Evolutionary conservation across 2,797 vertebrate species (phyloP).

Genomic region (Ptychadena robeensis): DNA sequence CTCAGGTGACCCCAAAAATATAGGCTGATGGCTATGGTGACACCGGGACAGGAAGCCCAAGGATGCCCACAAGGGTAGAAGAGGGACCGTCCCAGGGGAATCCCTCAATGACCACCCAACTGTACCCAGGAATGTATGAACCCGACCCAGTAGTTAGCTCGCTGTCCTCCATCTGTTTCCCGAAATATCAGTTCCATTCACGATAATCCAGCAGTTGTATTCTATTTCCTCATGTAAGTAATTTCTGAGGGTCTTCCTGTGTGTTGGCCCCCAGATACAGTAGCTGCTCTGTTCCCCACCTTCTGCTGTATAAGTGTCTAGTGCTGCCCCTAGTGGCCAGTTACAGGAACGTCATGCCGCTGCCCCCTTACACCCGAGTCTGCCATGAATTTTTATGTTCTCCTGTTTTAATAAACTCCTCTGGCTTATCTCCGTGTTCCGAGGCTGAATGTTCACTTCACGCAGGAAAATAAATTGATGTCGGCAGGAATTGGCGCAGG

Average conservation of each 20-base stretch:
- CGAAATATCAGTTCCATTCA: not conserved
- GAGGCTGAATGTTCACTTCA: not conserved
- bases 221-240: not conserved
- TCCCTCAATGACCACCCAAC: too few relatives aligned
- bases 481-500: not conserved
- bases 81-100: too few relatives aligned
- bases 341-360: not conserved
- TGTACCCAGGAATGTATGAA: too few relatives aligned
- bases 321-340: not conserved
- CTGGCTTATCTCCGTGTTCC: not conserved
- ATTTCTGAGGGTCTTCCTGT: not conserved
- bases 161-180: not conserved
- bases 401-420: not conserved
- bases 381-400: not conserved
- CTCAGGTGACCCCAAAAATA: too few relatives aligned
- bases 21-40: too few relatives aligned
- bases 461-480: not conserved
- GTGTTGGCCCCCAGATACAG: too few relatives aligned
- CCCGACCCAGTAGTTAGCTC: too few relatives aligned
- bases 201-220: not conserved
- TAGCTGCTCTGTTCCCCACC: not conserved
- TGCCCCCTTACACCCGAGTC: not conserved
- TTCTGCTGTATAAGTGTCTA: not conserved
- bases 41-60: too few relatives aligned
- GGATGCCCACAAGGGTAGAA: too few relatives aligned